Conservation (phyloP, 2,113 vertebrate species). For the Pollachius pollachius region DNA sequence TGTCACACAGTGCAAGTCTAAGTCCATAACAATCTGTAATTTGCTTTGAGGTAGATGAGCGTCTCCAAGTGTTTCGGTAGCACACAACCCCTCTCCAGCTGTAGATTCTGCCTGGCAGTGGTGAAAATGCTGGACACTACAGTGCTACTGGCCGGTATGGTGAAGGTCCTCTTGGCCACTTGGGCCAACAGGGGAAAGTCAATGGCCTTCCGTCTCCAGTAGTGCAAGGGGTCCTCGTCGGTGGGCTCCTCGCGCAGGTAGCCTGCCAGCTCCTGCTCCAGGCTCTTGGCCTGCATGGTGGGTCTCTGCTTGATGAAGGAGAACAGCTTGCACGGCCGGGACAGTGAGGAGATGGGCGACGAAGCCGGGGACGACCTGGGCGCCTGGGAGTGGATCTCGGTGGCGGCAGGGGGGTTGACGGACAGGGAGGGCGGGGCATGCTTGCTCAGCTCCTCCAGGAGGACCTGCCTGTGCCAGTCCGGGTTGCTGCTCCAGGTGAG, state of each 20-base stretch:
- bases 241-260: constrained; percentile 78
- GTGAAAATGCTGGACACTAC: constrained; percentile 71
- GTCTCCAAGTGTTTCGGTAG: constrained; percentile 77
- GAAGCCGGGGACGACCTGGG: constrained; percentile 51
- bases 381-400: constrained; percentile 57
- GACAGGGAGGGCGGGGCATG: constrained; percentile 50
- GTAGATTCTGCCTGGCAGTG: constrained; percentile 51
- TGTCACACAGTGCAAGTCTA: constrained; percentile 33
- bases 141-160: constrained; percentile 73
- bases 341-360: constrained; percentile 60
- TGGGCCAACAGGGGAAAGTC: constrained; percentile 77
- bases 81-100: constrained; percentile 53
- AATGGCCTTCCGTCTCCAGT: constrained; percentile 76
- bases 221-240: constrained; percentile 76
- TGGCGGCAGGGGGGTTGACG: constrained; percentile 54
- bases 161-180: constrained; percentile 76
- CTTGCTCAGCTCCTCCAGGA: constrained; percentile 74
- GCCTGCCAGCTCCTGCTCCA: constrained; percentile 74
- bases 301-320: constrained; percentile 81
- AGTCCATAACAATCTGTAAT: constrained; percentile 74
- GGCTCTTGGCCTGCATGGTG: constrained; percentile 72
- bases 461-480: constrained; percentile 76
- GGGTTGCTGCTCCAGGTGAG: constrained; percentile 79
- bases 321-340: constrained; percentile 76
- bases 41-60: constrained; percentile 77